These are phyloP conservation scores for Drosophila nr. perissopoda DNA, from an alignment of 2,888 invertebrate genomes.

Conservation along the genomic window DNA sequence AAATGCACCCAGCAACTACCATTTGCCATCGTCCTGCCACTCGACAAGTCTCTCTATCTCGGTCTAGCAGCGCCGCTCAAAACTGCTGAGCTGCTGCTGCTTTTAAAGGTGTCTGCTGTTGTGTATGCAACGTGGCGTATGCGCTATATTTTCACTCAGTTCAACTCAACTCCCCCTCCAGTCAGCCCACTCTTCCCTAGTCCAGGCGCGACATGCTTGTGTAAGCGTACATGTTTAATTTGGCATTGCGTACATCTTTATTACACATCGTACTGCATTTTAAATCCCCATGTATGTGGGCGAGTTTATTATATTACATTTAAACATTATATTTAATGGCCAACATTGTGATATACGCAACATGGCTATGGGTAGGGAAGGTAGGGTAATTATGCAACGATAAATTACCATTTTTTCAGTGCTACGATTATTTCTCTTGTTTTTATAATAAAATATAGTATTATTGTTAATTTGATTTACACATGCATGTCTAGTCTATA, in stretches of 20 bases:
- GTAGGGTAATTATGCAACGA: neutral
- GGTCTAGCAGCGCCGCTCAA: neutral
- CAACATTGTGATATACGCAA: neutral
- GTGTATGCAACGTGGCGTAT: slow-evolving; percentile 64
- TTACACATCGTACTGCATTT: slow-evolving; percentile 57
- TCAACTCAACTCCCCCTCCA: neutral
- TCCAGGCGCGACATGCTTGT: slow-evolving; percentile 53
- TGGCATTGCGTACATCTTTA: slow-evolving; percentile 63
- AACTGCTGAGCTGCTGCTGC: slow-evolving; percentile 23
- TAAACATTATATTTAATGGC: neutral
- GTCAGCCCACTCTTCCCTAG: neutral
- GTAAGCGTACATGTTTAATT: slow-evolving; percentile 75
- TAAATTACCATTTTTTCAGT: neutral
- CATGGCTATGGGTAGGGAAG: neutral
- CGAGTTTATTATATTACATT: slow-evolving; percentile 26
- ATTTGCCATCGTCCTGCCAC: neutral
- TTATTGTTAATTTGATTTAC: slow-evolving; percentile 40
- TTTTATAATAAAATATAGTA: slow-evolving; percentile 10
- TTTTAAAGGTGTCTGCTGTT: slow-evolving; percentile 59
- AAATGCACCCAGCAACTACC: slow-evolving; percentile 70
- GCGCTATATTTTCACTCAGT: slow-evolving; percentile 53
- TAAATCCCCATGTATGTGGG: slow-evolving; percentile 31
- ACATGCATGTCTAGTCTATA: slow-evolving; percentile 10
- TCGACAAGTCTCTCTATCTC: neutral
- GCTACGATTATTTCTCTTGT: neutral